Percentiles rank a stretch among this genome's conserved stretches.
These are phyloP conservation scores for Littorina saxatilis DNA, from an alignment of 1,140 invertebrate genomes.

Conservation along the genomic window DNA sequence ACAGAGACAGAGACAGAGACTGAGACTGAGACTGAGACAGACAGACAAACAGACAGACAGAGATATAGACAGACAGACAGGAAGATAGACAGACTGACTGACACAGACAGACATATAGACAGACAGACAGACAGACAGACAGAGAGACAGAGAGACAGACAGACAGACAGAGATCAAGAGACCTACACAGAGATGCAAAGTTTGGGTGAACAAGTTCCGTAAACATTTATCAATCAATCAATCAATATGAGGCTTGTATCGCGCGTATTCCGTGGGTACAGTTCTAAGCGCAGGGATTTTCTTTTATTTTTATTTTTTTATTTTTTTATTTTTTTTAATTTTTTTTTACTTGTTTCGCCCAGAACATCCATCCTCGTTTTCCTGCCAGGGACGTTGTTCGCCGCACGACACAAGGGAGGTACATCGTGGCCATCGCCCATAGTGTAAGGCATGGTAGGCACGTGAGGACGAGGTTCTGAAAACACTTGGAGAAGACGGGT, in stretches of 20 bases:
- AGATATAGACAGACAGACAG: too few species aligned
- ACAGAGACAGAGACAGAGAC: too few species aligned
- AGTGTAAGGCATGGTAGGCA: neutral
- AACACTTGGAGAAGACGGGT: neutral
- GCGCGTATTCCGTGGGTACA: neutral
- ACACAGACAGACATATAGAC: too few species aligned
- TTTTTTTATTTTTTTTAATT: too few species aligned
- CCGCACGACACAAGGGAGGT: slow-evolving; percentile 14
- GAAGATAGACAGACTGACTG: too few species aligned
- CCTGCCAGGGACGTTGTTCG: too few species aligned
- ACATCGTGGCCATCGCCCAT: neutral
- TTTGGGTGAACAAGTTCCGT: neutral
- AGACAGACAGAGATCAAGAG: neutral
- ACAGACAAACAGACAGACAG: too few species aligned
- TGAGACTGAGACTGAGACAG: too few species aligned
- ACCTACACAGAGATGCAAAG: neutral
- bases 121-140: too few species aligned
- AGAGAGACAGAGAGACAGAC: neutral
- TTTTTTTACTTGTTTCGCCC: slow-evolving; percentile 31
- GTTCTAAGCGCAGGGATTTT: too few species aligned
- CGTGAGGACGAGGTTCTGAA: neutral
- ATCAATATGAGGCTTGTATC: too few species aligned
- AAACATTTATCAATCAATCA: neutral
- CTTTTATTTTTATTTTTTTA: too few species aligned
- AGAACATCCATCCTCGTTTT: neutral